These are phyloP conservation scores for Mamestra configurata DNA, from an alignment of 1,140 invertebrate species.

Conservation along the genomic window DNA sequence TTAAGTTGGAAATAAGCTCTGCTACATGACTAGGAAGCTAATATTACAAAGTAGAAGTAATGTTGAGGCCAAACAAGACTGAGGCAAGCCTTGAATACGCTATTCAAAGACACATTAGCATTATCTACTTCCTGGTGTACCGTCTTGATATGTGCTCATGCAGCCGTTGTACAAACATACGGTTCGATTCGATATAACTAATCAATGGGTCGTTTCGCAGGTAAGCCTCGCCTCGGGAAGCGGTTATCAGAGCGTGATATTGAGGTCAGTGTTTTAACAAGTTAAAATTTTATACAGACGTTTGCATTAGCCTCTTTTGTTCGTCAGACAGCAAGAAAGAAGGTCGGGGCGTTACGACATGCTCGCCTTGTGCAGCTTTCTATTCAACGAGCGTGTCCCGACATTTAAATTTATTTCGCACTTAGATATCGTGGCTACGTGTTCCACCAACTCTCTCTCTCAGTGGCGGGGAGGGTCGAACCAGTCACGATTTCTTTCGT, in stretches of 20 bases:
- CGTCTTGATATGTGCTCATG: constrained; percentile 70
- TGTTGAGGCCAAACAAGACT: constrained; percentile 75
- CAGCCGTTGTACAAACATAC: constrained; percentile 64
- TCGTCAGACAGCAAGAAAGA: constrained; percentile 78
- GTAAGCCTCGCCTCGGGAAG: constrained; percentile 62
- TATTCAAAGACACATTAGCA: constrained; percentile 85
- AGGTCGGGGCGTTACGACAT: constrained; percentile 84
- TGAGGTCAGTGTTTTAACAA: constrained; percentile 76
- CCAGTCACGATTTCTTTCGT: constrained; percentile 82
- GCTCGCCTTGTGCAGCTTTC: constrained; percentile 86
- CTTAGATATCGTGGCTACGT: constrained; percentile 75
- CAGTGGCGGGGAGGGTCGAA: constrained; percentile 78
- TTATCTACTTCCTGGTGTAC: constrained; percentile 81
- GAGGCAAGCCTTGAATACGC: constrained; percentile 83
- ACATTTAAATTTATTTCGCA: constrained; percentile 87
- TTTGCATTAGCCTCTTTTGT: constrained; percentile 83
- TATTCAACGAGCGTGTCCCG: constrained; percentile 85
- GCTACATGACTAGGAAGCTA: constrained; percentile 71
- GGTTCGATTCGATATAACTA: constrained; percentile 44
- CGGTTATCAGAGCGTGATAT: constrained; percentile 78
- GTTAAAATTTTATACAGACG: constrained; percentile 70
- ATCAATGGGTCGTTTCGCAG: constrained; percentile 59
- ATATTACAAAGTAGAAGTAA: constrained; percentile 70
- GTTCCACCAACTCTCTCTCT: constrained; percentile 83
- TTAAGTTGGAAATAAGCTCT: constrained; percentile 56